Conservation (phyloP, 2,113 vertebrate species). For the Carettochelys insculpta region DNA sequence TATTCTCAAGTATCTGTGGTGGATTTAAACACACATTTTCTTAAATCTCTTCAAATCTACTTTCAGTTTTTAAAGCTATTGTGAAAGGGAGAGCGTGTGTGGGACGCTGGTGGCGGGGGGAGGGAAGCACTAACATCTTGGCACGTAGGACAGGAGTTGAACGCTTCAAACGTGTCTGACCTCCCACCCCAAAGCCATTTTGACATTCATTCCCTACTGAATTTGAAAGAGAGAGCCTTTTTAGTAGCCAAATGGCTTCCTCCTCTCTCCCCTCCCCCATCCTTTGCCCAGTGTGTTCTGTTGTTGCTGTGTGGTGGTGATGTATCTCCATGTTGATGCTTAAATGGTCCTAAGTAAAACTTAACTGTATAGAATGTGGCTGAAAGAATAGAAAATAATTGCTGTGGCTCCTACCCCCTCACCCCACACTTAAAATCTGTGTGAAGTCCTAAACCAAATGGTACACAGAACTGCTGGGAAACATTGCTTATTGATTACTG, state of each 20-base stretch:
- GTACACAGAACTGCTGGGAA: not conserved
- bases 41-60: not conserved
- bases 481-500: not conserved
- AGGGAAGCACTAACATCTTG: not conserved
- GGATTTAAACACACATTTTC: not conserved
- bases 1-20: not conserved
- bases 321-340: slow-evolving; percentile 57
- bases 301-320: slow-evolving; percentile 60
- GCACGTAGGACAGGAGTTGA: slow-evolving; percentile 12
- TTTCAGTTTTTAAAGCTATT: not conserved
- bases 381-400: too few species aligned
- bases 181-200: slow-evolving; percentile 68
- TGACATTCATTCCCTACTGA: slow-evolving; percentile 66
- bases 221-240: slow-evolving; percentile 74
- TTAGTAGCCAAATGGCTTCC: slow-evolving; percentile 74
- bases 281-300: slow-evolving; percentile 63
- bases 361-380: slow-evolving; percentile 43
- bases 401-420: too few species aligned
- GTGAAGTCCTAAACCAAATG: slow-evolving; percentile 19
- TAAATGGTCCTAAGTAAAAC: slow-evolving; percentile 62
- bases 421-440: too few species aligned
- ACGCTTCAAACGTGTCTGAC: slow-evolving; percentile 67
- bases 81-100: not conserved
- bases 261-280: slow-evolving; percentile 59
- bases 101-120: too few species aligned